A percentile compares a stretch with the other conserved stretches of the same genome.
phyloP scores from a whole-genome alignment of 2,797 vertebrate genomes.

The Anableps anableps region DNA sequence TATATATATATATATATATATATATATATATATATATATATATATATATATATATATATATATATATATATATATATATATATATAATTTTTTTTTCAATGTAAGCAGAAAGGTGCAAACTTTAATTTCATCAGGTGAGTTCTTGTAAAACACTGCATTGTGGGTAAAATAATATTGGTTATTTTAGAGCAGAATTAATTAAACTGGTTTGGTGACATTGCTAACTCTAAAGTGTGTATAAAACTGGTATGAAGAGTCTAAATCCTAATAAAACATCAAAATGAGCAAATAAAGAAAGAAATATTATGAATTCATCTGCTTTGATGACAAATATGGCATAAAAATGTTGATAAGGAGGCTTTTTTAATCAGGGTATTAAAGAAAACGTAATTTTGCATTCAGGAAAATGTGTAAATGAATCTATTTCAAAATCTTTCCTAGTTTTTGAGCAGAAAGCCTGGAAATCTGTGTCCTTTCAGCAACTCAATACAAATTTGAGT shows the following conservation, averaged over 20 bases:
- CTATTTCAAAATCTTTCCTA: neutral
- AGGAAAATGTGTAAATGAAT: neutral
- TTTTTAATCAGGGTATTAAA: slow-evolving; percentile 1
- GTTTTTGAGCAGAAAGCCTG: neutral
- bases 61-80: too few relatives aligned
- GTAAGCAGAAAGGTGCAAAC: slow-evolving; percentile 29
- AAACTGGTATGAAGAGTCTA: slow-evolving; percentile 40
- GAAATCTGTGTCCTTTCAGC: slow-evolving; percentile 1
- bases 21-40: neutral
- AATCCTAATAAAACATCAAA: slow-evolving; percentile 31
- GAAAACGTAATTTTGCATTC: neutral
- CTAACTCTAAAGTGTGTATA: slow-evolving; percentile 35
- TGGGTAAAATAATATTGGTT: slow-evolving; percentile 58
- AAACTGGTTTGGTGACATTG: slow-evolving; percentile 49
- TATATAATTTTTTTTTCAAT: slow-evolving; percentile 20
- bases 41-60: too few relatives aligned
- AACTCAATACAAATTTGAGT: neutral
- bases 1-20: too few relatives aligned
- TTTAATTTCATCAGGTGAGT: slow-evolving; percentile 60
- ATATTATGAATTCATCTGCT: slow-evolving; percentile 9
- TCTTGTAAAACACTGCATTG: slow-evolving; percentile 64
- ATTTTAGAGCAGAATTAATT: slow-evolving; percentile 75
- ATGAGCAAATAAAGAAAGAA: slow-evolving; percentile 19
- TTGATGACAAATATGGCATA: slow-evolving; percentile 12
- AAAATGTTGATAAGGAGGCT: neutral